phyloP scores from a whole-genome alignment of 2,113 vertebrate species.

The Anoura caudifer region DNA sequence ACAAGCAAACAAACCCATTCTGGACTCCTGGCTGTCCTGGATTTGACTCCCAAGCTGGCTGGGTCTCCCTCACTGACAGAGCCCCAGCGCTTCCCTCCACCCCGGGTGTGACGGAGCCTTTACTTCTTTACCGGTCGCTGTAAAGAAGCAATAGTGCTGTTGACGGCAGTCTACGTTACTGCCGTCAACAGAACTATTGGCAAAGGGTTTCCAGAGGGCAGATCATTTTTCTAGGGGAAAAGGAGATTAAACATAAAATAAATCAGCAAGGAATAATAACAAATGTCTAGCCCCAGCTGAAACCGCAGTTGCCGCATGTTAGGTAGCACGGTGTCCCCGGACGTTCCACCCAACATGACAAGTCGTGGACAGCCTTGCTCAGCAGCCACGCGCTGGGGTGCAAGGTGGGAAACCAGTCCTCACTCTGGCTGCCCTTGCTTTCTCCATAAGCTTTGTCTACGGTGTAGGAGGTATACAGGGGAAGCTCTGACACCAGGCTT shows the following conservation, averaged over 20 bases:
- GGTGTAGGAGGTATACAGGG: neutral
- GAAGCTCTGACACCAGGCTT: neutral
- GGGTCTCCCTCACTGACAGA: neutral
- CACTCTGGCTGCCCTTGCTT: neutral
- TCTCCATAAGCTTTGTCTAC: neutral
- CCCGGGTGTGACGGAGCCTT: conserved; percentile 57
- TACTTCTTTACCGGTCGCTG: conserved; percentile 69
- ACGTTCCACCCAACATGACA: neutral
- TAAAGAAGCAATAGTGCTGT: too few relatives aligned
- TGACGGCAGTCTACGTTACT: conserved; percentile 65
- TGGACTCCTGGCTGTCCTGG: neutral
- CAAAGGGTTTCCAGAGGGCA: conserved; percentile 56
- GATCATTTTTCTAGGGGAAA: conserved; percentile 53
- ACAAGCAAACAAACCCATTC: too few relatives aligned
- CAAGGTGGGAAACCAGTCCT: neutral
- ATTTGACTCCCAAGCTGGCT: neutral
- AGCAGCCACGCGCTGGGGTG: neutral
- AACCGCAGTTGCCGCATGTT: neutral
- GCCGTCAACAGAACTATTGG: conserved; percentile 69
- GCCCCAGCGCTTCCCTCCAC: neutral
- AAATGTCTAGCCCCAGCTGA: neutral
- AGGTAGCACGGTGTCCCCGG: neutral
- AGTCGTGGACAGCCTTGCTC: neutral
- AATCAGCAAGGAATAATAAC: neutral
- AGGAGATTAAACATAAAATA: conserved; percentile 62